Evolutionary conservation across 2,797 vertebrate genomes (phyloP), one percentile per base, ranked within the genome.

Genomic region (Hephaestus fuliginosus): DNA sequence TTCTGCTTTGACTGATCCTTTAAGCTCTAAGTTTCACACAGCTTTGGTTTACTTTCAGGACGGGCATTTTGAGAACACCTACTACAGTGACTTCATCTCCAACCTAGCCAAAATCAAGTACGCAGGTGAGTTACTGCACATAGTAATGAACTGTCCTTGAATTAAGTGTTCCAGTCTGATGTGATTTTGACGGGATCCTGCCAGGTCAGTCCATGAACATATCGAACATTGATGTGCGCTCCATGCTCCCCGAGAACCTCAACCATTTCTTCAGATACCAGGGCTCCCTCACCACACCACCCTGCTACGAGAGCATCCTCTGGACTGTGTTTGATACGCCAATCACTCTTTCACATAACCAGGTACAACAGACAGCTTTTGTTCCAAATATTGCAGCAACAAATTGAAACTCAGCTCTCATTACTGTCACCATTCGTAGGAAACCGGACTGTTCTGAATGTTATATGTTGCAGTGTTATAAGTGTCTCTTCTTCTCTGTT

Each of bases 261-360:
- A 85, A 85, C 0, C 86, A 95, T 51, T 98, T 97, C 95, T 99
- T 96, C 89, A 94, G 94, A 65, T 98, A 99, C 81, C 30, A 92
- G 1, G 98, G 98, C 20, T 99, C 98, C 0, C 95, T 98, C 66
- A 98, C 97, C 52, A 98, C 98, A 0, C 98, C 98, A 0, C 97
- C 98, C 0, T 99, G 98, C 87, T 96, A 93, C 0, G 96, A 99
- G 93, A 98, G 97, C 0, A 97, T 99, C 62, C 88, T 94, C 60
- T 99, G 98, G 98, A 98, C 97, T 0, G 85, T 99, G 76, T 96
- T 98, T 51, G 96, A 95, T 5, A 94, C 96, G 0, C 92, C 95
- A 0, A 91, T 97, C 69, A 93, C 91, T 0, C 91, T 99, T 7
- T 99, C 98, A 10, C 94, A 93, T 49, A 92, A 95, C 1, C 98